Evolutionary conservation across 1,140 invertebrate genomes (phyloP), one percentile per base, ranked within the genome.

Genomic region (Formica selysi): DNA sequence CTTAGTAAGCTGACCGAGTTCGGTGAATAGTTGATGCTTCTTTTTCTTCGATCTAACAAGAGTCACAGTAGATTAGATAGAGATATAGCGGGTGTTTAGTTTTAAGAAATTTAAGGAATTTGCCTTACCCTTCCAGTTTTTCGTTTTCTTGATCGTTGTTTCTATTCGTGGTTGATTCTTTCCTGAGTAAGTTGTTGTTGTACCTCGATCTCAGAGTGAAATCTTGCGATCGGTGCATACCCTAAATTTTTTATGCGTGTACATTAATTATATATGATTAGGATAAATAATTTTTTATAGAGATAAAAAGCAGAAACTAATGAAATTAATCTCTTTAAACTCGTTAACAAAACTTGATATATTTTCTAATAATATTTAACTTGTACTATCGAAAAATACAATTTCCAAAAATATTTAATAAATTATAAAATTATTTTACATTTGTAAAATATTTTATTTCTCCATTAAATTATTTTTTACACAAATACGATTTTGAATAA

Each of bases 191-290:
- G 2, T 87, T 81, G 29, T 84, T 87, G 48, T 85, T 91, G 48
- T 83, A 71, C n/a, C 86, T 91, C 8, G 88, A 91, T 59, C 87
- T 89, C 38, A 92, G 32, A 7, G 67, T 73, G 13, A 81, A 62
- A 64, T 91, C 87, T 57, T 76, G 87, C 2, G 85, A 87, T 16
- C 68, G 71, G 48, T 91, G 76, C 57, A 86, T 74, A 26, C 0
- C 57, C 76, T 86, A 10, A 41, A 10, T 1, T 59, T 76, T 8
- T 76, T 41, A 8, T 1, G 29, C 32, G 29, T 62, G 8, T 22
- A n/a, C 2, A 36, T 61, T 61, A n/a, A 59, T 59, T 22, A 10
- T n/a, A n/a, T 22, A 57, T n/a, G 7, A 57, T 10, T 10, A n/a
- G n/a, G 11, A 76, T 36, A 65, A 78, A 32, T 11, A 3, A 29